Conservation (phyloP, 1,140 invertebrate genomes). For the Dendroctonus ponderosae region DNA sequence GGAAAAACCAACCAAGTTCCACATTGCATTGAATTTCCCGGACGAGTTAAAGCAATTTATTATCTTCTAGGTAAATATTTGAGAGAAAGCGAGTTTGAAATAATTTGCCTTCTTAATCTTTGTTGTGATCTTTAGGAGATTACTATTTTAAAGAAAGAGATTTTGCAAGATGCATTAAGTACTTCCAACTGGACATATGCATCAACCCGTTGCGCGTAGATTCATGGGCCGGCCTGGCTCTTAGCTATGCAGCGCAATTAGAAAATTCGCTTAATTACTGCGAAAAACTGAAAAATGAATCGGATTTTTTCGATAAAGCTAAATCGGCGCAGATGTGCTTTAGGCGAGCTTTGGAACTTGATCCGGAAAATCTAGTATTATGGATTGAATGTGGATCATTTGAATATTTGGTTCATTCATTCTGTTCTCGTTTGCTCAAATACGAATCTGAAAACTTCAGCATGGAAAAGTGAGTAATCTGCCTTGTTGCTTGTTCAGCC, state of each 20-base stretch:
- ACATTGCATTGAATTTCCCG: slow-evolving; percentile 45
- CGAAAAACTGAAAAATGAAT: slow-evolving; percentile 64
- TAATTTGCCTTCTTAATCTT: too few species aligned
- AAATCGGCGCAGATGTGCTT: slow-evolving; percentile 75
- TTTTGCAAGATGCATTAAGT: slow-evolving; percentile 67
- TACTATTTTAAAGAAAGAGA: slow-evolving; percentile 88
- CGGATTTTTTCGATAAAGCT: slow-evolving; percentile 70
- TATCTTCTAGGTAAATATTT: slow-evolving; percentile 67
- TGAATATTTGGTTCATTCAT: slow-evolving; percentile 83
- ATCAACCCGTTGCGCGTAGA: slow-evolving; percentile 76
- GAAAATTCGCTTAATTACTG: slow-evolving; percentile 80
- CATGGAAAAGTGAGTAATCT: slow-evolving; percentile 60
- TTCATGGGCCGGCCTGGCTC: slow-evolving; percentile 88
- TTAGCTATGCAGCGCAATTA: slow-evolving; percentile 76
- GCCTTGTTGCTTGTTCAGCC: not conserved
- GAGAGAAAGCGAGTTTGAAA: not conserved
- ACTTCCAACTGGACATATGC: slow-evolving; percentile 80
- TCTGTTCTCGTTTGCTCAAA: slow-evolving; percentile 80
- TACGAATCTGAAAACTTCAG: slow-evolving; percentile 73
- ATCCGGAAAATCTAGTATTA: slow-evolving; percentile 68
- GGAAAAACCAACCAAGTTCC: slow-evolving; percentile 59
- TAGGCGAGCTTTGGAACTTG: slow-evolving; percentile 69
- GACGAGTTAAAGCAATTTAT: slow-evolving; percentile 64
- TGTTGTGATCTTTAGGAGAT: slow-evolving; percentile 61
- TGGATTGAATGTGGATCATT: slow-evolving; percentile 89